These are phyloP conservation scores for Lucifuga dentata DNA, from an alignment of 2,113 vertebrate species.

Conservation along the genomic window DNA sequence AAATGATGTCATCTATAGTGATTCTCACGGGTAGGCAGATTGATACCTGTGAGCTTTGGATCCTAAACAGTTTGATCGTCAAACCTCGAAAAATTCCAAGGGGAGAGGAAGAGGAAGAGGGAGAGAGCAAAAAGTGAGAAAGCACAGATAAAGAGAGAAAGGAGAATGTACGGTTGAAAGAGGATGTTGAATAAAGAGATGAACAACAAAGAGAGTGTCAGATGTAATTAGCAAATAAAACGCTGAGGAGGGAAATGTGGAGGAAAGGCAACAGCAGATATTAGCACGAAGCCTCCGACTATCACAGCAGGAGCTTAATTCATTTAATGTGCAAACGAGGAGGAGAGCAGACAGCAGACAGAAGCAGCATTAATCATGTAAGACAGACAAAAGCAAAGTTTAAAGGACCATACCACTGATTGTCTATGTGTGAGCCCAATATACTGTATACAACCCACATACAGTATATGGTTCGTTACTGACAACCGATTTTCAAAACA, in stretches of 20 bases:
- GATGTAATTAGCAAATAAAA: slow-evolving; percentile 57
- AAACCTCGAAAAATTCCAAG: too few relatives aligned
- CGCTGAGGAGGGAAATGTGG: slow-evolving; percentile 38
- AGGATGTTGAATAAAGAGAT: slow-evolving; percentile 23
- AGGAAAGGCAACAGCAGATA: slow-evolving; percentile 25
- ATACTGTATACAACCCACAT: too few relatives aligned
- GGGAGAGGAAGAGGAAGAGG: too few relatives aligned
- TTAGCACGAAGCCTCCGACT: slow-evolving; percentile 19
- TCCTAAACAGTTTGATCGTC: too few relatives aligned
- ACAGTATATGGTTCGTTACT: too few relatives aligned
- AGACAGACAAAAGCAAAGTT: slow-evolving; percentile 23
- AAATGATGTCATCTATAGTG: not conserved
- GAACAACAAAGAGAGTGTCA: slow-evolving; percentile 37
- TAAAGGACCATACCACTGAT: too few relatives aligned
- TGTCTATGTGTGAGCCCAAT: too few relatives aligned
- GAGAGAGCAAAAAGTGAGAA: slow-evolving; percentile 19
- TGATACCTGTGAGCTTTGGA: too few relatives aligned
- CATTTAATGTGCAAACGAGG: slow-evolving; percentile 26
- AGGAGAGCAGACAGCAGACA: slow-evolving; percentile 11
- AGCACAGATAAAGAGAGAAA: slow-evolving; percentile 30
- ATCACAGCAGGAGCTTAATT: slow-evolving; percentile 15
- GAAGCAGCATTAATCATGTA: not conserved
- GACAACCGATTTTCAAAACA: too few relatives aligned
- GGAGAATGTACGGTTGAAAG: slow-evolving; percentile 1
- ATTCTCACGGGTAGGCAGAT: not conserved